These are phyloP conservation scores for Psittacula echo DNA, from an alignment of 2,797 vertebrate genomes.

Conservation along the genomic window DNA sequence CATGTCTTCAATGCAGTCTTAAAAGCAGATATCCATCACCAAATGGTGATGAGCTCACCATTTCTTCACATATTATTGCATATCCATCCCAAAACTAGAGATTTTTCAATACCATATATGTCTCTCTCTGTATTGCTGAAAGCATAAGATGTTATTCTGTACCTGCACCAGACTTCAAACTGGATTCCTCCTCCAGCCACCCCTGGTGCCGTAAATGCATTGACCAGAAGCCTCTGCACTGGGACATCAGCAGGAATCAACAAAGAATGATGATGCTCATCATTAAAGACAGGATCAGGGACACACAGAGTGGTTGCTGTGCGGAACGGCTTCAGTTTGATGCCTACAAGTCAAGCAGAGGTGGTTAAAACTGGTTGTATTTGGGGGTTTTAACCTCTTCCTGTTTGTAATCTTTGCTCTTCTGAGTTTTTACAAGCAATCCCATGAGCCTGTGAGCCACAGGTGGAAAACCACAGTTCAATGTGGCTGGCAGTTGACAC, in stretches of 20 bases:
- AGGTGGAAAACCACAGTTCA: background rate
- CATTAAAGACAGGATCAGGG: conserved; percentile 89
- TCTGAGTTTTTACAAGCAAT: background rate
- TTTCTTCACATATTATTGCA: background rate
- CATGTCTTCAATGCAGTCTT: background rate
- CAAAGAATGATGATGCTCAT: conserved; percentile 87
- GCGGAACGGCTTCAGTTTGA: conserved; percentile 83
- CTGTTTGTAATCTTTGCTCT: background rate
- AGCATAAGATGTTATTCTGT: background rate
- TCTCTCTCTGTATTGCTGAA: background rate
- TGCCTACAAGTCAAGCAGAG: conserved; percentile 63
- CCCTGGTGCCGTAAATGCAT: conserved; percentile 81
- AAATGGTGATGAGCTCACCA: background rate
- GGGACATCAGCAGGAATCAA: conserved; percentile 84
- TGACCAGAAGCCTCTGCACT: conserved; percentile 89
- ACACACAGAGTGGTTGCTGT: conserved; percentile 89
- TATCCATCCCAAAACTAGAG: background rate
- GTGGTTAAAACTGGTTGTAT: background rate
- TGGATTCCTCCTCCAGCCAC: conserved; percentile 85
- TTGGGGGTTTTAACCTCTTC: background rate
- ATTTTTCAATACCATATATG: background rate
- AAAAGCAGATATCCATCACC: background rate
- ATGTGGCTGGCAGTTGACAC: background rate
- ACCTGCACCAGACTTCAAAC: conserved; percentile 99
- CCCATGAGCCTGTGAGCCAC: background rate